Evolutionary conservation across 2,113 vertebrate species (phyloP).

Genomic region (Chascanopsetta lugubris): DNA sequence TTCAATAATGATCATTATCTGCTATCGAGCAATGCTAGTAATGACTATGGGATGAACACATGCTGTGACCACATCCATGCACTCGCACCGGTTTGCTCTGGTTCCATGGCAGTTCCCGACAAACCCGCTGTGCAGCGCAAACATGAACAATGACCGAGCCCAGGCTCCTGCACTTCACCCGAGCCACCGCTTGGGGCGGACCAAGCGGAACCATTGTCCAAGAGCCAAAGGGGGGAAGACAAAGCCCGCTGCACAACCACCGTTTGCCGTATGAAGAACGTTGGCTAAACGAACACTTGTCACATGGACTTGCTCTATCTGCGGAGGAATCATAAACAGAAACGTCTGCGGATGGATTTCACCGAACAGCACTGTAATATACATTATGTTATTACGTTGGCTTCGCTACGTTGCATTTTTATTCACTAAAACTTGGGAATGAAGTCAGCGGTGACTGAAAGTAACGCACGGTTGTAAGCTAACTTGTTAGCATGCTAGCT

Average conservation of each 20-base stretch:
- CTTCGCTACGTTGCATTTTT: conserved; percentile 41
- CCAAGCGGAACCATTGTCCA: conserved; percentile 29
- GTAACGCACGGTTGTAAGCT: not conserved
- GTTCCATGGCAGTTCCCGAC: not conserved
- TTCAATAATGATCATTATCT: too few relatives aligned
- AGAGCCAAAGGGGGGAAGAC: conserved; percentile 20
- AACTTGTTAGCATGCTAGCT: conserved; percentile 47
- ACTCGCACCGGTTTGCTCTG: not conserved
- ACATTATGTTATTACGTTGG: not conserved
- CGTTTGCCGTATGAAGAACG: conserved; percentile 50
- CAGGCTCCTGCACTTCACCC: conserved; percentile 32
- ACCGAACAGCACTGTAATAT: not conserved
- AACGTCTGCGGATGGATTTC: not conserved
- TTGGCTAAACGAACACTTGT: conserved; percentile 52
- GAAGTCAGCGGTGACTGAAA: not conserved
- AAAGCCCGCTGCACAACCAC: conserved; percentile 47
- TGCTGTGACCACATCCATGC: not conserved
- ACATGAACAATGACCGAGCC: conserved; percentile 41
- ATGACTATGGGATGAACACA: not conserved
- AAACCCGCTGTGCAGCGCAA: not conserved
- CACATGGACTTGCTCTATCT: conserved; percentile 50
- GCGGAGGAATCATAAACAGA: not conserved
- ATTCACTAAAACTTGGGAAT: not conserved
- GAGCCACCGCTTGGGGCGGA: conserved; percentile 24
- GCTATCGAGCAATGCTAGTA: not conserved